Percentiles rank a stretch among this genome's conserved stretches.
phyloP scores from a whole-genome alignment of 2,113 vertebrate genomes.

The Barnardius zonarius region DNA sequence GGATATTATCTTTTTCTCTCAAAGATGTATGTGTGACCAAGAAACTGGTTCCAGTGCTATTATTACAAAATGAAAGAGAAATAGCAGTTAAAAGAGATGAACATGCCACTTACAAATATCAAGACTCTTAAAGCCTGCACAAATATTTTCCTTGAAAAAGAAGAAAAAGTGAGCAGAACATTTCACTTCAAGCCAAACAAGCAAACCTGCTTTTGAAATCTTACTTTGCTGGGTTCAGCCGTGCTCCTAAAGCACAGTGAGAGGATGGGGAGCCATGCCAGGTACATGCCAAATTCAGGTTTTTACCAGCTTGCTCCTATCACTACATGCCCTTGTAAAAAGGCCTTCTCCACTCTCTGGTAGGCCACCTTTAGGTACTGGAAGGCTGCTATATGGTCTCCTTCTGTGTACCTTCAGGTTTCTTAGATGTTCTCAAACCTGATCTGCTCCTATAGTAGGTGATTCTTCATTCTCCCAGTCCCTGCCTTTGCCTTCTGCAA shows the following conservation, averaged over 20 bases:
- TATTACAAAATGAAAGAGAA: not conserved
- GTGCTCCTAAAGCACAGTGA: not conserved
- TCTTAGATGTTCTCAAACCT: not conserved
- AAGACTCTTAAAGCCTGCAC: not conserved
- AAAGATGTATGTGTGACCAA: not conserved
- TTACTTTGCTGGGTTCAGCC: not conserved
- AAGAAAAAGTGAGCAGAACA: not conserved
- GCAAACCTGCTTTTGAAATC: not conserved
- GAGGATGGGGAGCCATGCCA: not conserved
- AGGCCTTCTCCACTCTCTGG: not conserved
- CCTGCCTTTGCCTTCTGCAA: not conserved
- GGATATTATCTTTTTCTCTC: not conserved
- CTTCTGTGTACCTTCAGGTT: not conserved
- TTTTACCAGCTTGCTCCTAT: not conserved
- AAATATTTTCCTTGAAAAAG: not conserved
- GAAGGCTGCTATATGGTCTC: not conserved
- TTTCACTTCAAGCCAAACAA: not conserved
- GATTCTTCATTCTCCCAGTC: not conserved
- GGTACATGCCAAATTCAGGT: rapidly evolving
- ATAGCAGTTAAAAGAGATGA: not conserved
- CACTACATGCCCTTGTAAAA: not conserved
- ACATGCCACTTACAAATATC: not conserved
- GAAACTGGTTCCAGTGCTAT: not conserved
- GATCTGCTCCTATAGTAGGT: not conserved
- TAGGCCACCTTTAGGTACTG: not conserved